These are phyloP conservation scores for Percopsis omiscomaycus DNA, from an alignment of 2,797 vertebrate species.

Conservation along the genomic window DNA sequence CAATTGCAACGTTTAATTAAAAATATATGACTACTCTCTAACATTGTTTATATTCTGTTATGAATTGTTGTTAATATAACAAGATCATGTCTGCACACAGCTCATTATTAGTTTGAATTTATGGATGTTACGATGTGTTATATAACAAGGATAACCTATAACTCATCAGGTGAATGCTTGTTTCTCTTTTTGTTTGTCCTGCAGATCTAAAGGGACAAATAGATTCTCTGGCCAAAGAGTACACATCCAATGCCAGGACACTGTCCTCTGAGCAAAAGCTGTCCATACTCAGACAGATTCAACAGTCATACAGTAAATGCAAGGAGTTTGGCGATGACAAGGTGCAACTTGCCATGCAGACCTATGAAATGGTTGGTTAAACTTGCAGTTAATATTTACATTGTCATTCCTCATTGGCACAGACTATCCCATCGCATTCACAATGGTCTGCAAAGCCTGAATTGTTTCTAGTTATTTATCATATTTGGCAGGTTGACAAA, in stretches of 20 bases:
- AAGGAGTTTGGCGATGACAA: constrained; percentile 98
- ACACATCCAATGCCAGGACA: constrained; percentile 88
- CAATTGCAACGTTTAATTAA: too few relatives aligned
- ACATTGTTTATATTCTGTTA: too few relatives aligned
- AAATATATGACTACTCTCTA: too few relatives aligned
- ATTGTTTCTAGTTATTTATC: neutral
- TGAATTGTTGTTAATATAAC: too few relatives aligned
- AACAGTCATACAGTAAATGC: constrained; percentile 95
- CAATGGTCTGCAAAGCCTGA: neutral
- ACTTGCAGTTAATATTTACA: neutral
- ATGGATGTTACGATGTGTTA: neutral
- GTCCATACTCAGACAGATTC: constrained; percentile 93
- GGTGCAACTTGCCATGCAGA: constrained; percentile 98
- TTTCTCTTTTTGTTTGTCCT: constrained; percentile 35
- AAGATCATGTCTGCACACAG: neutral
- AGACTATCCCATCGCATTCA: neutral
- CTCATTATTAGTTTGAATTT: too few relatives aligned
- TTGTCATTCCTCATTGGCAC: neutral
- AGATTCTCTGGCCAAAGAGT: constrained; percentile 92
- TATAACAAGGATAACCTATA: neutral
- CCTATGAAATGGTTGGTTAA: constrained; percentile 93
- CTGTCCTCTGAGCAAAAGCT: constrained; percentile 92
- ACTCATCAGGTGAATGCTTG: neutral
- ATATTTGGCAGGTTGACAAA: constrained; percentile 87
- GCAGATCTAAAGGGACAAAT: constrained; percentile 96